Evolutionary conservation across 1,140 invertebrate genomes (phyloP), one percentile per base, ranked within the genome.

Genomic region (Dysdera silvatica): DNA sequence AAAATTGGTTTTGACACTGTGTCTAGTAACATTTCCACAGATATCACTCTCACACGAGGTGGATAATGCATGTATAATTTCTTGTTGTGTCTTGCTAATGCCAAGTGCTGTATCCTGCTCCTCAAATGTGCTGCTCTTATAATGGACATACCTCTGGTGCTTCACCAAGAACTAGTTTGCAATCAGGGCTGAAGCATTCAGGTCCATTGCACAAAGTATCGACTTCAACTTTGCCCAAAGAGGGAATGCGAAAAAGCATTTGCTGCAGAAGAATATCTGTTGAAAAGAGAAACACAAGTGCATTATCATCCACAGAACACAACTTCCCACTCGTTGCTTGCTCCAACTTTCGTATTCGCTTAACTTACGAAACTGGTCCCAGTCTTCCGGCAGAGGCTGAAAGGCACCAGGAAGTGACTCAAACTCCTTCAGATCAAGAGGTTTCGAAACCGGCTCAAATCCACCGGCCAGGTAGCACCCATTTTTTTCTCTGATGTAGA

Each of bases 341-440:
- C n/a, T n/a, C n/a, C n/a, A n/a, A n/a, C n/a, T 48, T 48, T 14
- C 2, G 23, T 48, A 48, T 48, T n/a, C 26, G 45, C 20, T 48
- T 23, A 48, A 48, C 47, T 91, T 82, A 71, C 94, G 86, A 77
- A 98, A 98, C 72, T 95, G 91, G 78, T 98, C 94, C 93, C 94
- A 97, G 75, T 95, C 91, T 72, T 78, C 78, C 26, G 74, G 75
- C 6, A 81, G 68, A 23, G 66, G 60, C 37, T 58, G 54, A 20
- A 61, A 63, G 35, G 55, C 8, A 10, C 37, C 52, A 10, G 55
- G 32, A n/a, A n/a, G n/a, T 12, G 29, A 23, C 33, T 63, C 61
- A 33, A 63, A 48, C 31, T 67, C 55, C 54, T 67, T 64, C 12
- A 61, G 28, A 59, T 67, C 66, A 49, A 67, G 45, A 33, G 79